Conservation (phyloP, 2,888 invertebrate genomes). For the Heliconius cydno region DNA sequence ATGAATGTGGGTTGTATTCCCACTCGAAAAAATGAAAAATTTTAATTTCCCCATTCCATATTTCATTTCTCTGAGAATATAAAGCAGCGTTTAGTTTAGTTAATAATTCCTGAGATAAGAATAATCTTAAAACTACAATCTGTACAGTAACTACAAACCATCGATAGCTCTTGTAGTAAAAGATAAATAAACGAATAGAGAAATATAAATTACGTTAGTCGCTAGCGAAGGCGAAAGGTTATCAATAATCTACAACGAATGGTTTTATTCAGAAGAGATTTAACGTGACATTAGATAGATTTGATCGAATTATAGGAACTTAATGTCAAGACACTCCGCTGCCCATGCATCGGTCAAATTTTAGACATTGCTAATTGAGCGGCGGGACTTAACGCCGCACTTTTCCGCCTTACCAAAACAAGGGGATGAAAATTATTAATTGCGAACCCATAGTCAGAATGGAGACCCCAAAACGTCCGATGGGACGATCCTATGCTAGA, state of each 20-base stretch:
- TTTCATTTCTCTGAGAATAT: background rate
- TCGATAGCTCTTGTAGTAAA: constrained; percentile 30
- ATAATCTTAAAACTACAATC: background rate
- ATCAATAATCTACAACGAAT: constrained; percentile 54
- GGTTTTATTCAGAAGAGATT: constrained; percentile 26
- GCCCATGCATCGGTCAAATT: background rate
- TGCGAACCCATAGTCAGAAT: background rate
- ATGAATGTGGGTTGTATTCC: too few relatives aligned
- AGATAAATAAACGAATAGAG: constrained; percentile 43
- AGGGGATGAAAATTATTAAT: background rate
- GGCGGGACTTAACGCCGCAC: background rate
- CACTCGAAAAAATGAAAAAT: background rate
- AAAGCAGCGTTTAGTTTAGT: background rate
- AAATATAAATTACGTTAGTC: constrained; percentile 38
- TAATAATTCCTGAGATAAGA: background rate
- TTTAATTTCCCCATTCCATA: background rate
- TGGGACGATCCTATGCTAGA: too few relatives aligned
- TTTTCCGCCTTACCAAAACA: background rate
- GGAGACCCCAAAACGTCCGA: too few relatives aligned
- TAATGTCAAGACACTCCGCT: background rate
- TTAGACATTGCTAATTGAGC: too few relatives aligned
- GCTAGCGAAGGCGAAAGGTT: constrained; percentile 53
- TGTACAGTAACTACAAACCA: background rate
- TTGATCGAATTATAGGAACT: background rate
- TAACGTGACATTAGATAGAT: background rate